These are phyloP conservation scores for Nemotelus nigrinus DNA, from an alignment of 2,888 invertebrate species.

Conservation along the genomic window DNA sequence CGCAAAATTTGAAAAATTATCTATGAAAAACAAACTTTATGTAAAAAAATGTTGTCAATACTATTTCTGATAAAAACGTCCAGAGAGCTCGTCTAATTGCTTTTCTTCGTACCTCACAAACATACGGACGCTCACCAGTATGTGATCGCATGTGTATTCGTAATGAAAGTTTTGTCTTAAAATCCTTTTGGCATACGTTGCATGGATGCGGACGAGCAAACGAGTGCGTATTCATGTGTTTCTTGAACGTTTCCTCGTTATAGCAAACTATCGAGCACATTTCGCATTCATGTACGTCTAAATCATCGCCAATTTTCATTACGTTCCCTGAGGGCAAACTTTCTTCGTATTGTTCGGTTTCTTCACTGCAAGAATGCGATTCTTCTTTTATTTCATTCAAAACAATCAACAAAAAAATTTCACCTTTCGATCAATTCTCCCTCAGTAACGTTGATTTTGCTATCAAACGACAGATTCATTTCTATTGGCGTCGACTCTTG, in stretches of 20 bases:
- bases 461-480: conserved; percentile 33
- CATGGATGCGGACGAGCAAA: conserved; percentile 48
- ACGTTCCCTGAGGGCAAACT: not conserved
- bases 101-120: conserved; percentile 49
- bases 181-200: conserved; percentile 48
- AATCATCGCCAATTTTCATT: conserved; percentile 5
- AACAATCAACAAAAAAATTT: not conserved
- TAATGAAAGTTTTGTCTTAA: conserved; percentile 48
- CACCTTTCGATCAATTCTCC: conserved; percentile 9
- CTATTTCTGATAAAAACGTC: no score
- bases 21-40: no score
- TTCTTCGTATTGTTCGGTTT: not conserved
- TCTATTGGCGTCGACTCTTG: conserved; percentile 26
- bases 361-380: conserved; percentile 33
- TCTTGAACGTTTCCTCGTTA: conserved; percentile 45
- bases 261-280: conserved; percentile 50
- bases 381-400: not conserved
- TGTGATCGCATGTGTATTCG: conserved; percentile 51
- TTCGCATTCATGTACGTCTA: conserved; percentile 49
- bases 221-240: conserved; percentile 48
- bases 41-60: no score
- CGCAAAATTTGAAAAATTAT: no score
- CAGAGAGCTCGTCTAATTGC: no score
- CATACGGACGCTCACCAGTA: conserved; percentile 52
- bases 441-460: not conserved